Percentiles rank a stretch among this genome's conserved stretches.
Conservation (phyloP, 2,888 invertebrate species). For the Morinoia aosen region DNA sequence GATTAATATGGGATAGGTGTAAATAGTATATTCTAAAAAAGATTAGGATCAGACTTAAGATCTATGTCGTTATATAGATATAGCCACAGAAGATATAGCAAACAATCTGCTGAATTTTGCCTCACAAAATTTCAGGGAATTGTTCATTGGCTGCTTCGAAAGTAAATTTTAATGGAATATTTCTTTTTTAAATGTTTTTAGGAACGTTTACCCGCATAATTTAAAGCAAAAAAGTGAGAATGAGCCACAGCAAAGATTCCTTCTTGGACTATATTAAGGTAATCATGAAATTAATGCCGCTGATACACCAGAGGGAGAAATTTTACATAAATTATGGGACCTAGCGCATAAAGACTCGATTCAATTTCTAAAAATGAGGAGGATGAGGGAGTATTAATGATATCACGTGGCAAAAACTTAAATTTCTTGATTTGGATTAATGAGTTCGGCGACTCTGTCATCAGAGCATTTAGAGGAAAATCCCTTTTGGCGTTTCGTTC, state of each 20-base stretch:
- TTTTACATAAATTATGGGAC: not conserved
- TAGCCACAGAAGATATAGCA: not conserved
- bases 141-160: not conserved
- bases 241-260: not conserved
- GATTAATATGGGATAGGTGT: too few species aligned
- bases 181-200: not conserved
- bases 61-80: too few species aligned
- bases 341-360: not conserved
- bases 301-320: not conserved
- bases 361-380: not conserved
- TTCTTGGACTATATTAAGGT: not conserved
- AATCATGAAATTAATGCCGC: not conserved
- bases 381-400: not conserved
- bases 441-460: not conserved
- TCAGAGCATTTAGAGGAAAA: not conserved
- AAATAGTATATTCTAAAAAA: too few species aligned
- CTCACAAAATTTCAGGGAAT: not conserved
- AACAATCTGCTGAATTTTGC: not conserved
- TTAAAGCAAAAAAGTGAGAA: not conserved
- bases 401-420: not conserved
- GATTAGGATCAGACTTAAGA: too few species aligned
- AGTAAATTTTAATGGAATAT: not conserved
- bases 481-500: too few species aligned
- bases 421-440: not conserved
- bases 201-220: not conserved